Conservation (phyloP, 2,797 vertebrate genomes). For the Squalus acanthias region DNA sequence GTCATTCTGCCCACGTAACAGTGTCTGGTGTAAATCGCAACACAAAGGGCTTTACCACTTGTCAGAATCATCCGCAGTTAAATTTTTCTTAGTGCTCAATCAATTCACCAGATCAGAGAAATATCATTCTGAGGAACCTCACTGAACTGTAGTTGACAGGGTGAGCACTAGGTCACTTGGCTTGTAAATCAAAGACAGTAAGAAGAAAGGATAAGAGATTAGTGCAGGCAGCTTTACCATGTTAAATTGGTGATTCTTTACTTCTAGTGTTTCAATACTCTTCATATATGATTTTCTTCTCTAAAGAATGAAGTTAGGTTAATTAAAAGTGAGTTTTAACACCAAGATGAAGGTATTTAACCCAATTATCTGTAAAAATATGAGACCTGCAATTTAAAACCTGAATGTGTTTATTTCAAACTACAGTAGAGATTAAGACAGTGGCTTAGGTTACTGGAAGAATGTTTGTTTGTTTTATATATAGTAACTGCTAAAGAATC, state of each 20-base stretch:
- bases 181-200: constrained; percentile 40
- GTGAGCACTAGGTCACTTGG: constrained; percentile 36
- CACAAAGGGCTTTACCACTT: constrained; percentile 40
- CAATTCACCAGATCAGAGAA: constrained; percentile 37
- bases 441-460: background rate
- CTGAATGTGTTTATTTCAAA: background rate
- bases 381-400: background rate
- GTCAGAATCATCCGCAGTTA: constrained; percentile 38
- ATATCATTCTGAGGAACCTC: constrained; percentile 41
- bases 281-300: background rate
- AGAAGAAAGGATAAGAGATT: background rate
- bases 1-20: constrained; percentile 42
- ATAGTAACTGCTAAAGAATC: too few relatives aligned
- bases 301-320: background rate
- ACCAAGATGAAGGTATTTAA: background rate
- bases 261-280: background rate
- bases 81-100: constrained; percentile 41
- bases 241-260: background rate
- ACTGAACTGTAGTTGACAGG: background rate
- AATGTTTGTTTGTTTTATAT: background rate
- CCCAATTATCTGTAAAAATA: background rate
- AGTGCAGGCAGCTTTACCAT: background rate
- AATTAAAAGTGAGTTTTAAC: constrained; percentile 7
- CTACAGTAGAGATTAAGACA: background rate
- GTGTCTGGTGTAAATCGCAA: background rate